These are phyloP conservation scores for Eonycteris spelaea DNA, from an alignment of 2,113 vertebrate species.

Conservation along the genomic window DNA sequence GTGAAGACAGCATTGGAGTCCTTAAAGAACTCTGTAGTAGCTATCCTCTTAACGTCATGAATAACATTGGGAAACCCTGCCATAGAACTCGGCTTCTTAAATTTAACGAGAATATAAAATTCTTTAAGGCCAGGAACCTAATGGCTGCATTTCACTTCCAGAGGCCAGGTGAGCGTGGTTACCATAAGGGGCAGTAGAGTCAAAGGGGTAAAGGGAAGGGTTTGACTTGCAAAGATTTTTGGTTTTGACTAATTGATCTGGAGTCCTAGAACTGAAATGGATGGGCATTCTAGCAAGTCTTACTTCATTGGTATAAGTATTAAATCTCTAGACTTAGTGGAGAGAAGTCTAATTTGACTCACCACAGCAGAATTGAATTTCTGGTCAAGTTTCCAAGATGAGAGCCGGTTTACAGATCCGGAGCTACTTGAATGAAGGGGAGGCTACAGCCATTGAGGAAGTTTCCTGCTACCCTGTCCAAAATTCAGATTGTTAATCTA, in stretches of 20 bases:
- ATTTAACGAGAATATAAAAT: background rate
- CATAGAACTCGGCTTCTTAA: background rate
- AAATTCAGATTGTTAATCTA: background rate
- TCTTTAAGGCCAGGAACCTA: background rate
- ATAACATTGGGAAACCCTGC: background rate
- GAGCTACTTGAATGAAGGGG: background rate
- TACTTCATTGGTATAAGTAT: background rate
- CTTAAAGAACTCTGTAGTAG: background rate
- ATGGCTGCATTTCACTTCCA: background rate
- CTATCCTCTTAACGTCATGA: background rate
- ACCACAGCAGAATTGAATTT: background rate
- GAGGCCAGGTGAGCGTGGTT: background rate
- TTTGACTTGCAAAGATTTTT: background rate
- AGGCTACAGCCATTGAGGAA: background rate
- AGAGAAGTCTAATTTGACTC: background rate
- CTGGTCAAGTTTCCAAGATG: background rate
- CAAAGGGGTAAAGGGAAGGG: background rate
- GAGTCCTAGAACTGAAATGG: background rate
- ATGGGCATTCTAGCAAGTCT: background rate
- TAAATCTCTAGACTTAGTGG: background rate
- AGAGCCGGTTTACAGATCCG: background rate
- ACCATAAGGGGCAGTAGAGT: background rate
- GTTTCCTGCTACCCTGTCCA: background rate
- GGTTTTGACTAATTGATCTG: background rate
- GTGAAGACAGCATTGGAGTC: background rate